Percentiles rank a stretch among this genome's conserved stretches.
These are phyloP conservation scores for Morpho helenor DNA, from an alignment of 2,888 invertebrate species.

Conservation along the genomic window DNA sequence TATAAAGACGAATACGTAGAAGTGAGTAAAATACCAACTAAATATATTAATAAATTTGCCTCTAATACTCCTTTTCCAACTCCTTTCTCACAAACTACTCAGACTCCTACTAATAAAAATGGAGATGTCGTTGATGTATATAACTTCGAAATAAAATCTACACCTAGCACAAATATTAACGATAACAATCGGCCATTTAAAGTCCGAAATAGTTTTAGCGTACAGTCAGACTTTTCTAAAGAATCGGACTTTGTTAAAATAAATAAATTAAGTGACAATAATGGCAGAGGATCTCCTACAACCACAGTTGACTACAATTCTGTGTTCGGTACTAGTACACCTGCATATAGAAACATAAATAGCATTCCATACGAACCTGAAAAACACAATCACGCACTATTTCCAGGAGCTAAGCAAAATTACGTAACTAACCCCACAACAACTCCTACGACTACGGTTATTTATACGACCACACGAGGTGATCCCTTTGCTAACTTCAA, in stretches of 20 bases:
- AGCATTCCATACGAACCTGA: slow-evolving; percentile 66
- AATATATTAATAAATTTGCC: slow-evolving; percentile 44
- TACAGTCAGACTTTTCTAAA: slow-evolving; percentile 44
- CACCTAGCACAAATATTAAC: slow-evolving; percentile 49
- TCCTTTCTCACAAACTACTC: slow-evolving; percentile 46
- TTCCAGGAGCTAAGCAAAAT: slow-evolving; percentile 50
- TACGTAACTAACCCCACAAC: slow-evolving; percentile 53
- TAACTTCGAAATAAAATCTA: slow-evolving; percentile 66
- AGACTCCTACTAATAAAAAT: slow-evolving; percentile 57
- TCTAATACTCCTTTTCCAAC: slow-evolving; percentile 47
- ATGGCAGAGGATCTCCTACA: slow-evolving; percentile 39
- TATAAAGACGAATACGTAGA: slow-evolving; percentile 70
- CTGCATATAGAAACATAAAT: slow-evolving; percentile 57
- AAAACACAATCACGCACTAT: slow-evolving; percentile 57
- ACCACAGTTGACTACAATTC: slow-evolving; percentile 46
- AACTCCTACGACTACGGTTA: slow-evolving; percentile 43
- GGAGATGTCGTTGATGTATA: slow-evolving; percentile 66
- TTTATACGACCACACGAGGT: slow-evolving; percentile 50
- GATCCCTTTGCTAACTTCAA: slow-evolving; percentile 55
- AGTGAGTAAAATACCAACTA: slow-evolving; percentile 65
- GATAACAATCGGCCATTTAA: slow-evolving; percentile 58
- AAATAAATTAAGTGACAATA: slow-evolving; percentile 40
- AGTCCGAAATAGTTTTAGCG: slow-evolving; percentile 58
- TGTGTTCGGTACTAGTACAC: slow-evolving; percentile 46
- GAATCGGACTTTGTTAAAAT: slow-evolving; percentile 51